These are phyloP conservation scores for Phlogophora meticulosa DNA, from an alignment of 2,888 invertebrate genomes.

Conservation along the genomic window DNA sequence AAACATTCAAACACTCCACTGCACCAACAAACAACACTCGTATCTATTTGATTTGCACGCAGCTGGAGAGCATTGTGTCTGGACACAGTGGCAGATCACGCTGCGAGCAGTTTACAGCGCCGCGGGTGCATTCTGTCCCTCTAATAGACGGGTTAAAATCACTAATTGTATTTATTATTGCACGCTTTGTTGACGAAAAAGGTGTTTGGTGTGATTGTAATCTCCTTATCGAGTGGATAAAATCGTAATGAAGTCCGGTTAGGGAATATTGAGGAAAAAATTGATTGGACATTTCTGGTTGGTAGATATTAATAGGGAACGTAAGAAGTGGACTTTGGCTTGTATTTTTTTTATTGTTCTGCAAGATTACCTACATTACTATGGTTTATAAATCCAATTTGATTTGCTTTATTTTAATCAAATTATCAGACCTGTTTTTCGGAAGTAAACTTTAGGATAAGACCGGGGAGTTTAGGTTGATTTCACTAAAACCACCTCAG, in stretches of 20 bases:
- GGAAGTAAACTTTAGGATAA: no score
- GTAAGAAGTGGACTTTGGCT: background rate
- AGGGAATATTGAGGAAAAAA: slow-evolving; percentile 23
- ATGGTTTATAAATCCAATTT: no score
- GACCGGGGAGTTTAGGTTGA: no score
- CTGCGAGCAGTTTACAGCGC: slow-evolving; percentile 55
- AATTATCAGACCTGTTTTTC: no score
- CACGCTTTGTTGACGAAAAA: slow-evolving; percentile 29
- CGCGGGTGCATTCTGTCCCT: slow-evolving; percentile 43
- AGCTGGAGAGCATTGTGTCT: slow-evolving; percentile 60
- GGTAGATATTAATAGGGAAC: background rate
- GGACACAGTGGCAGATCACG: slow-evolving; percentile 55
- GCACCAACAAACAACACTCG: slow-evolving; percentile 47
- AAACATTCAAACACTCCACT: slow-evolving; percentile 55
- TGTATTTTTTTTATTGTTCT: background rate
- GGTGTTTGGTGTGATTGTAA: slow-evolving; percentile 38
- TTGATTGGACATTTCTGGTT: slow-evolving; percentile 3
- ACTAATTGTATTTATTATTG: slow-evolving; percentile 54
- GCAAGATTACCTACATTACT: background rate
- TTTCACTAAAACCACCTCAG: no score
- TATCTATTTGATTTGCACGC: slow-evolving; percentile 61
- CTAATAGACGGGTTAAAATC: slow-evolving; percentile 55
- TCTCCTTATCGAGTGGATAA: slow-evolving; percentile 27
- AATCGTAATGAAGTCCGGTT: slow-evolving; percentile 42
- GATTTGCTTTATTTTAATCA: no score